Conservation (phyloP, 2,113 vertebrate genomes). For the Psittacula cyanocephala region DNA sequence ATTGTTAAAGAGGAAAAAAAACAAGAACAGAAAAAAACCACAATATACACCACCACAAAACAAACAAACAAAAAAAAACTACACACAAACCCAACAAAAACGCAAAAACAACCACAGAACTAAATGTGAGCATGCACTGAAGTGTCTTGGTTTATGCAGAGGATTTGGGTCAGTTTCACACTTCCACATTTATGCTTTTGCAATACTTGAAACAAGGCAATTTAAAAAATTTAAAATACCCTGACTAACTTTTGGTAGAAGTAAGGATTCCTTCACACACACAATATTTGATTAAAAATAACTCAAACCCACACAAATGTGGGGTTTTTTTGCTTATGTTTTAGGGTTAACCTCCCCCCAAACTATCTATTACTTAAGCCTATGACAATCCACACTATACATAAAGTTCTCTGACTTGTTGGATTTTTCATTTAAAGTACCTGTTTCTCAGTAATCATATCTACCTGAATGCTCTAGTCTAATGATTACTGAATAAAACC, state of each 20-base stretch:
- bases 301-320: neutral
- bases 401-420: neutral
- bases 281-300: neutral
- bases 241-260: neutral
- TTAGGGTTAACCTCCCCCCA: neutral
- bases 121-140: neutral
- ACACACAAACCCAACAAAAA: neutral
- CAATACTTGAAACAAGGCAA: neutral
- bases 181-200: neutral
- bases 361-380: neutral
- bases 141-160: neutral
- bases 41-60: neutral
- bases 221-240: neutral
- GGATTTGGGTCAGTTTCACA: neutral
- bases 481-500: neutral
- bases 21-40: neutral
- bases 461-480: neutral
- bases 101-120: neutral
- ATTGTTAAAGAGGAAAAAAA: neutral
- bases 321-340: neutral
- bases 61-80: neutral
- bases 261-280: neutral
- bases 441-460: neutral
- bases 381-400: neutral
- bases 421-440: neutral